Percentiles rank a stretch among this genome's conserved stretches.
Evolutionary conservation across 2,888 invertebrate species (phyloP).

Genomic region (Monoplex corrugatus): DNA sequence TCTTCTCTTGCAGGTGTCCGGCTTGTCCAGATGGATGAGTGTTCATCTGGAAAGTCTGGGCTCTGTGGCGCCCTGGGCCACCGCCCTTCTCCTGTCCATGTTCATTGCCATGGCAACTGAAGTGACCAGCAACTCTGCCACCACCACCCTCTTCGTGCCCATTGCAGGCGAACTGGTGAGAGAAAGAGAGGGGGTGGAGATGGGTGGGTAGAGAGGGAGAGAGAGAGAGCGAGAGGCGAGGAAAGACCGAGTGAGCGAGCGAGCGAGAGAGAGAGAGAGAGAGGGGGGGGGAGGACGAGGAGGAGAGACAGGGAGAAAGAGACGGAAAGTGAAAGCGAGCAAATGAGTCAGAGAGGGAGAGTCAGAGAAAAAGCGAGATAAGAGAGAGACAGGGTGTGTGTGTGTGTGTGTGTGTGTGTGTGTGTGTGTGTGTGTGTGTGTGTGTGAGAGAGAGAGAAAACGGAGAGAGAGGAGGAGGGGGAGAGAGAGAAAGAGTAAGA

Average conservation of each 20-base stretch:
- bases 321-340: neutral
- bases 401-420: neutral
- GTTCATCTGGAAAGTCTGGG: slow-evolving; percentile 62
- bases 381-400: neutral
- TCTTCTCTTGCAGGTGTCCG: slow-evolving; percentile 63
- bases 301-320: neutral
- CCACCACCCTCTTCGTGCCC: slow-evolving; percentile 70
- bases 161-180: slow-evolving; percentile 68
- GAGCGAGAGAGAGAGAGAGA: neutral
- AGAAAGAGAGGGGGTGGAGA: neutral
- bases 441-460: neutral
- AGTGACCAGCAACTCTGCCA: slow-evolving; percentile 72
- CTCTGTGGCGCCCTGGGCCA: slow-evolving; percentile 60
- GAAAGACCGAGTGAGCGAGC: neutral
- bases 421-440: neutral
- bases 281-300: neutral
- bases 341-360: too few species aligned
- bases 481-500: too few species aligned
- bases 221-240: neutral
- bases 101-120: slow-evolving; percentile 69
- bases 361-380: too few species aligned
- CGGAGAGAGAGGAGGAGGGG: too few species aligned
- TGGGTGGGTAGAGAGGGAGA: neutral
- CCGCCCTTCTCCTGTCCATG: slow-evolving; percentile 61
- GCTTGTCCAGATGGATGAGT: slow-evolving; percentile 69